These are phyloP conservation scores for Drosophila mulleri DNA, from an alignment of 2,888 invertebrate genomes.

Conservation along the genomic window DNA sequence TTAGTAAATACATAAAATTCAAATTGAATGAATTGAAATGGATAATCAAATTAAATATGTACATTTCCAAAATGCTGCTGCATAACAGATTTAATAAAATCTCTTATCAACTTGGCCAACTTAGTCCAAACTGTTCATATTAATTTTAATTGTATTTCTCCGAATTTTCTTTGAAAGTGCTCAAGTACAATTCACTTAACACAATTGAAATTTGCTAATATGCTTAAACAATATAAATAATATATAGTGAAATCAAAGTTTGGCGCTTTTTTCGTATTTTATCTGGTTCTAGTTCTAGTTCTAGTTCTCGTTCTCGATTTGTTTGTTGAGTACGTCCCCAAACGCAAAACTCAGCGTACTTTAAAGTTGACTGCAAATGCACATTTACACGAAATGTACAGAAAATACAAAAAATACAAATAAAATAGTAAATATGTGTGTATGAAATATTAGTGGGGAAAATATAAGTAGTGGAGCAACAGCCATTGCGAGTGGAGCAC, in stretches of 20 bases:
- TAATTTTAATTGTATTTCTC: not conserved
- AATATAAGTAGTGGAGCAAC: conserved; percentile 12
- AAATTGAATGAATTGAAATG: too few species aligned
- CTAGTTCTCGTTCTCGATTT: not conserved
- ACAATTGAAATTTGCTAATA: not conserved
- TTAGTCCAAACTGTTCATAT: not conserved
- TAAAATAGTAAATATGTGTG: not conserved
- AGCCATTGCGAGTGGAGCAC: conserved; percentile 22
- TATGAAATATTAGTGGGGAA: conserved; percentile 32
- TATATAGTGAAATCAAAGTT: conserved; percentile 5
- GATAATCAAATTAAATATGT: too few species aligned
- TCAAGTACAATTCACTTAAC: not conserved
- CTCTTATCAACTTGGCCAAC: not conserved
- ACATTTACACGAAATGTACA: conserved; percentile 25
- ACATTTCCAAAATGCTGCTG: not conserved
- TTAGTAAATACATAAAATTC: too few species aligned
- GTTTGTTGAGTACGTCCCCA: conserved; percentile 1
- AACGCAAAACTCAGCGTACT: conserved; percentile 6
- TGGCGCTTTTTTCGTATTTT: not conserved
- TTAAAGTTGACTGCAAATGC: conserved; percentile 23
- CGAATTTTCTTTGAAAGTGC: not conserved
- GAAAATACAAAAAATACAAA: conserved; percentile 3
- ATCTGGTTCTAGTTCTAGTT: not conserved
- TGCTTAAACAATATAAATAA: conserved; percentile 1
- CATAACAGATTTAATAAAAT: not conserved